These are phyloP conservation scores for Trissolcus basalis DNA, from an alignment of 1,140 invertebrate genomes.

Conservation along the genomic window DNA sequence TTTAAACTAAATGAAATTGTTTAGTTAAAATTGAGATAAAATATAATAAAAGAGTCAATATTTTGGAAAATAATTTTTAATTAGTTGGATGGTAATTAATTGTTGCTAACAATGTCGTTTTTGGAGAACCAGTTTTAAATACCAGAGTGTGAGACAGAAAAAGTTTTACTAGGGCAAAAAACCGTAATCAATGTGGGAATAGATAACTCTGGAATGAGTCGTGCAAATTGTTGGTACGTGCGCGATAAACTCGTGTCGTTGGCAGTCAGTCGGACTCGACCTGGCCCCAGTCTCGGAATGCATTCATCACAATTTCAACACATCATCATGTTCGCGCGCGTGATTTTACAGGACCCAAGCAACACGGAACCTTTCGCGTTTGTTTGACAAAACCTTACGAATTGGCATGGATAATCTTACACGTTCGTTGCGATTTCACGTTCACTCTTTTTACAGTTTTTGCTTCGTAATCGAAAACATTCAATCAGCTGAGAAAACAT, in stretches of 20 bases:
- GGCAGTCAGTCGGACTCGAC: slow-evolving; percentile 10
- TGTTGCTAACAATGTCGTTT: no score
- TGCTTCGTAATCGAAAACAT: not conserved
- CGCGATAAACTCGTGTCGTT: slow-evolving; percentile 28
- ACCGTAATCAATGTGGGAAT: slow-evolving; percentile 30
- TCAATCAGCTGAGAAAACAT: not conserved
- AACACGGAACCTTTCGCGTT: slow-evolving; percentile 15
- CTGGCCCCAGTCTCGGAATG: slow-evolving; percentile 44
- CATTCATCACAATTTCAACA: slow-evolving; percentile 42
- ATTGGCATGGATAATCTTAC: slow-evolving; percentile 10
- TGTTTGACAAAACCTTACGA: not conserved
- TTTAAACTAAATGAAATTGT: no score
- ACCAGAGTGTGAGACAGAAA: no score
- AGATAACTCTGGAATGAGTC: slow-evolving; percentile 38
- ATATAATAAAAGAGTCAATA: no score
- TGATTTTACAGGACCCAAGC: slow-evolving; percentile 30
- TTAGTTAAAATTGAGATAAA: no score
- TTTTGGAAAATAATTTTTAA: no score
- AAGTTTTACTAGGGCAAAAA: slow-evolving; percentile 6
- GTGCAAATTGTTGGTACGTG: slow-evolving; percentile 41
- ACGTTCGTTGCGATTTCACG: slow-evolving; percentile 5
- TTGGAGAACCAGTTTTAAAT: no score
- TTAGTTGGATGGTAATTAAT: no score
- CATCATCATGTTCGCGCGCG: slow-evolving; percentile 49
- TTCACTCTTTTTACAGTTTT: not conserved